Evolutionary conservation across 2,113 vertebrate species (phyloP).

Genomic region (Tonatia bakeri): DNA sequence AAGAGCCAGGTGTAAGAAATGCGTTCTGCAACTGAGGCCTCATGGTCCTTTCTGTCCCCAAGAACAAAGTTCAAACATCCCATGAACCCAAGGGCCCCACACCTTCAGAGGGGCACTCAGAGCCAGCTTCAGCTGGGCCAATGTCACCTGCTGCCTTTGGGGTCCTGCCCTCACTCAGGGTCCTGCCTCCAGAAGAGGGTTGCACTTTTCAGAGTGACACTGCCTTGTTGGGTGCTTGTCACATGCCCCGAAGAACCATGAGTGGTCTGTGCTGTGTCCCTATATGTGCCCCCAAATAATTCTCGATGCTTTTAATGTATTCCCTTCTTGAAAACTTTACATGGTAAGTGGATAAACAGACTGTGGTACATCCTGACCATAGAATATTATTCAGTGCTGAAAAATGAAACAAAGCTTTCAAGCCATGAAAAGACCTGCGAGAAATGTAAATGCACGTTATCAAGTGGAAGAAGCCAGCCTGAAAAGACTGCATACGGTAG

Average conservation of each 20-base stretch:
- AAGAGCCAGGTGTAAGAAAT: not conserved
- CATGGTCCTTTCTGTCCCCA: accelerated
- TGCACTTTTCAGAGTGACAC: not conserved
- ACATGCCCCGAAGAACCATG: not conserved
- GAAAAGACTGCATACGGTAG: not conserved
- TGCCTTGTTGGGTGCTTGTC: not conserved
- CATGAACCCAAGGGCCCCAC: accelerated
- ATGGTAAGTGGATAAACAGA: too few relatives aligned
- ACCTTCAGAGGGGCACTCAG: accelerated
- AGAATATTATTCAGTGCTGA: not conserved
- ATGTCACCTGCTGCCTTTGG: accelerated
- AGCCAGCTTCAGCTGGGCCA: not conserved
- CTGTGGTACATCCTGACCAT: not conserved
- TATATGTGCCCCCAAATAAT: not conserved
- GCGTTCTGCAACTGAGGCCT: accelerated
- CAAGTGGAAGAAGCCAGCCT: not conserved
- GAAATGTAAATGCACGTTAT: not conserved
- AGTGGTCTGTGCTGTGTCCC: not conserved
- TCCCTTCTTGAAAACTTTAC: not conserved
- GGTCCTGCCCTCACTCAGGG: not conserved
- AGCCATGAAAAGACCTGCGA: not conserved
- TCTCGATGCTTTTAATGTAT: not conserved
- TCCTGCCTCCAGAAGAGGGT: not conserved
- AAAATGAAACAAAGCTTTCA: not conserved
- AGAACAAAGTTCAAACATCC: not conserved